A percentile compares a stretch with the other conserved stretches of the same genome.
These are phyloP conservation scores for Polydrusus cervinus DNA, from an alignment of 2,888 invertebrate species.

Conservation along the genomic window DNA sequence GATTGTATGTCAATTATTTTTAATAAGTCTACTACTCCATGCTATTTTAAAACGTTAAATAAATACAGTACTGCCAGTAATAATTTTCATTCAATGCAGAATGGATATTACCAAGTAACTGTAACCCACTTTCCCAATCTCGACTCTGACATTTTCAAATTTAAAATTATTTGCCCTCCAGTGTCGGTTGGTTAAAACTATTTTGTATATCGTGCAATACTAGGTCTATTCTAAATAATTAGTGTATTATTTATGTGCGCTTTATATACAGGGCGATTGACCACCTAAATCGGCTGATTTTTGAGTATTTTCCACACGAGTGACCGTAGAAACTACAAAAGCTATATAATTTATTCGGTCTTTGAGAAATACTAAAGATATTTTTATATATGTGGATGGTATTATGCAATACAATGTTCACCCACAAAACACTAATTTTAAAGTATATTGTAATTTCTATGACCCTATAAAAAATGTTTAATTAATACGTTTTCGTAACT, in stretches of 20 bases:
- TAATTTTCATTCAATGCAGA: constrained; percentile 20
- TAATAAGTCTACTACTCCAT: background rate
- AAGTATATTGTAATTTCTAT: no score
- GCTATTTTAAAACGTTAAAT: constrained; percentile 7
- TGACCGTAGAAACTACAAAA: no score
- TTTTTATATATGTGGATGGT: no score
- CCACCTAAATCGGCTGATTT: no score
- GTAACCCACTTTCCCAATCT: constrained; percentile 51
- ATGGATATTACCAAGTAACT: constrained; percentile 10
- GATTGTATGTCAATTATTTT: background rate
- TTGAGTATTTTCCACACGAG: no score
- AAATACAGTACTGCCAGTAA: background rate
- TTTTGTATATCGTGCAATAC: constrained; percentile 22
- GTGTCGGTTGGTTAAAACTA: background rate
- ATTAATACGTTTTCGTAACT: no score
- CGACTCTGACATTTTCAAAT: constrained; percentile 50
- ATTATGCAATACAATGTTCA: no score
- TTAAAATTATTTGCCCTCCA: constrained; percentile 25
- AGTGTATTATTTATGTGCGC: background rate
- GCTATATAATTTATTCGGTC: no score
- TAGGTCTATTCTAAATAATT: background rate
- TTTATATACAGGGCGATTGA: background rate
- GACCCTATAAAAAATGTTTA: no score
- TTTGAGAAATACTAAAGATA: no score
- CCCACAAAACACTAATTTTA: no score